Evolutionary conservation across 1,140 invertebrate species (phyloP).

Genomic region (Drosophila ercepeae): DNA sequence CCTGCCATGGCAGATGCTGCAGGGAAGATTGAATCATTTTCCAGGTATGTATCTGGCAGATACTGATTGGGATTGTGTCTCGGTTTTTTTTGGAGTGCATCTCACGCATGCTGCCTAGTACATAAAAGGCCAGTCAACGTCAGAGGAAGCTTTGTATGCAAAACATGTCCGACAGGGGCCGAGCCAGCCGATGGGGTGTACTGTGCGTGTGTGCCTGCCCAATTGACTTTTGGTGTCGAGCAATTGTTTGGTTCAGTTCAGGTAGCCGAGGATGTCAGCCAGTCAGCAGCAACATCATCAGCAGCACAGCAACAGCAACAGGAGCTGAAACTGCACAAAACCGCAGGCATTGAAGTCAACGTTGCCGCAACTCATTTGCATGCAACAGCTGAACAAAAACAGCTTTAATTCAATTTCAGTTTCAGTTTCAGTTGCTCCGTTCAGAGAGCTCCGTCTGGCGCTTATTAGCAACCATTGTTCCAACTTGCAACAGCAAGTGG

Average conservation of each 20-base stretch:
- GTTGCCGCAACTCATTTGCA: conserved; percentile 68
- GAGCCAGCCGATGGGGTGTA: conserved; percentile 18
- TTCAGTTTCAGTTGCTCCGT: conserved; percentile 20
- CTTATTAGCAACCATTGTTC: conserved; percentile 54
- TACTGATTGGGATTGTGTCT: too few relatives aligned
- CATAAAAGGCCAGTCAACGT: conserved; percentile 55
- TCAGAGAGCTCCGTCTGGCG: conserved; percentile 16
- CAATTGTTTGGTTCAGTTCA: conserved; percentile 63
- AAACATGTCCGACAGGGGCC: conserved; percentile 59
- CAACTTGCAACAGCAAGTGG: conserved; percentile 1
- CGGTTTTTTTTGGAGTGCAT: conserved; percentile 18
- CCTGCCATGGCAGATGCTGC: too few relatives aligned
- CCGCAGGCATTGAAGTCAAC: conserved; percentile 61
- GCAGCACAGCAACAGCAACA: conserved; percentile 4
- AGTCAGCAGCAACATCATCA: conserved; percentile 5
- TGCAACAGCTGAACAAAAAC: conserved; percentile 65
- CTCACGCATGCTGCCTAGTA: too few relatives aligned
- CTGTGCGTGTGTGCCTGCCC: conserved; percentile 42
- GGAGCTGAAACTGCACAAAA: conserved; percentile 5
- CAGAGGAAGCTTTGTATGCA: conserved; percentile 67
- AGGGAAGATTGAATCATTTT: too few relatives aligned
- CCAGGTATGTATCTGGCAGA: too few relatives aligned
- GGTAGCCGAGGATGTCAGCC: conserved; percentile 38
- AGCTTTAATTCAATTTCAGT: conserved; percentile 77
- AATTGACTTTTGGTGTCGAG: conserved; percentile 70